Percentiles rank a stretch among this genome's conserved stretches.
Evolutionary conservation across 1,140 invertebrate species (phyloP).

Genomic region (Pinna nobilis): DNA sequence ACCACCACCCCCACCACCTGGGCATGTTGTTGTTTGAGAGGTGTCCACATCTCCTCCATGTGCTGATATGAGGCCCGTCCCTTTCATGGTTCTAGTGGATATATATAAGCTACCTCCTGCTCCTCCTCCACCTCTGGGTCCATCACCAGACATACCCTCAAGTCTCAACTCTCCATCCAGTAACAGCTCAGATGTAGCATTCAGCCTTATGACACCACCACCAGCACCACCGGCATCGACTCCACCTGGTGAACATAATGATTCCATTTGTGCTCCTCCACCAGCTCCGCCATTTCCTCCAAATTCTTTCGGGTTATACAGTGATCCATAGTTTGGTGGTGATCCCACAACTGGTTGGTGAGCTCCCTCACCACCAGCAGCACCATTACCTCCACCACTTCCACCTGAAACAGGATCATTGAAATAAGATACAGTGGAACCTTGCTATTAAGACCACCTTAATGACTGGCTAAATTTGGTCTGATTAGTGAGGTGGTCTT

Average conservation of each 20-base stretch:
- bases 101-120: constrained; percentile 61
- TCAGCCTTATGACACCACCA: constrained; percentile 59
- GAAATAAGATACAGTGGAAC: background rate
- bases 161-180: constrained; percentile 41
- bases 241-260: constrained; percentile 44
- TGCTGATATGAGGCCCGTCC: constrained; percentile 49
- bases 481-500: no score
- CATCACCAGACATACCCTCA: constrained; percentile 41
- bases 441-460: no score
- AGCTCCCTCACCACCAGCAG: constrained; percentile 57
- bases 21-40: constrained; percentile 41
- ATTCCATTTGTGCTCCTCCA: constrained; percentile 40
- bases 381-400: constrained; percentile 61
- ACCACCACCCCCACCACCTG: constrained; percentile 61
- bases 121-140: constrained; percentile 55
- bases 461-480: no score
- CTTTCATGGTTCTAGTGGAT: constrained; percentile 37
- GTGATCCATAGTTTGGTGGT: constrained; percentile 52
- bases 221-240: constrained; percentile 48
- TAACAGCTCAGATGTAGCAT: constrained; percentile 32
- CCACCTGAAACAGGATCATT: constrained; percentile 44
- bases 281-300: constrained; percentile 58
- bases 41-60: constrained; percentile 48
- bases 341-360: constrained; percentile 49
- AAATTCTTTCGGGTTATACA: constrained; percentile 58